phyloP scores from a whole-genome alignment of 2,113 vertebrate genomes.

The Paraplagusia blochii region DNA sequence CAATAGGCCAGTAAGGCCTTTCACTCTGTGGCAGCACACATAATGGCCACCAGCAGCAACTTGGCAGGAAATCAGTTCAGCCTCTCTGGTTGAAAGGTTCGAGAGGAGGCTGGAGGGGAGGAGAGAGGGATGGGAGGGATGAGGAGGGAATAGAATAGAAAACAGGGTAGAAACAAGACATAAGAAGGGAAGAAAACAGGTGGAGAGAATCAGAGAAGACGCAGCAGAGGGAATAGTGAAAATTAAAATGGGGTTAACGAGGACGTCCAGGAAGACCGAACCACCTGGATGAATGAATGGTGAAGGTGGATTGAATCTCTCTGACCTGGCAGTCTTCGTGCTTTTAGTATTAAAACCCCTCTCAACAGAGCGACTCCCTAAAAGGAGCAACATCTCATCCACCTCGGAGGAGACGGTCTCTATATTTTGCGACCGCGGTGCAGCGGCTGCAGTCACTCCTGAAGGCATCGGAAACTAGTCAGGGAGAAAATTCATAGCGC shows the following conservation, averaged over 20 bases:
- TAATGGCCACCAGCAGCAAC: slow-evolving; percentile 46
- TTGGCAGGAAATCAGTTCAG: slow-evolving; percentile 62
- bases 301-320: slow-evolving; percentile 27
- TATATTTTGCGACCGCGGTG: slow-evolving; percentile 35
- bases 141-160: slow-evolving; percentile 29
- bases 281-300: slow-evolving; percentile 33
- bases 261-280: slow-evolving; percentile 47
- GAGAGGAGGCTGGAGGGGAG: slow-evolving; percentile 26
- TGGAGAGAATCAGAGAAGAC: slow-evolving; percentile 17
- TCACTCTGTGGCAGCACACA: slow-evolving; percentile 33
- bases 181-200: slow-evolving; percentile 12
- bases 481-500: slow-evolving; percentile 57
- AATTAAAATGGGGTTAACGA: slow-evolving; percentile 63
- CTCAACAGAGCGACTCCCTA: slow-evolving; percentile 44
- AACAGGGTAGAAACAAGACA: slow-evolving; percentile 8
- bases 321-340: slow-evolving; percentile 21
- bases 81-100: slow-evolving; percentile 60
- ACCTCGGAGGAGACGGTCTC: slow-evolving; percentile 42
- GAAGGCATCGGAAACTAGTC: slow-evolving; percentile 68
- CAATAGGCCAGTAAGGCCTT: slow-evolving; percentile 39
- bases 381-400: slow-evolving; percentile 44
- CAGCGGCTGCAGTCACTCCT: slow-evolving; percentile 49
- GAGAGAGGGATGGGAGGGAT: slow-evolving; percentile 14
- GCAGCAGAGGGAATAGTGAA: slow-evolving; percentile 12
- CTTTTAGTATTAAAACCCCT: slow-evolving; percentile 34